Conservation (phyloP, 2,113 vertebrate genomes). For the Caretta caretta region DNA sequence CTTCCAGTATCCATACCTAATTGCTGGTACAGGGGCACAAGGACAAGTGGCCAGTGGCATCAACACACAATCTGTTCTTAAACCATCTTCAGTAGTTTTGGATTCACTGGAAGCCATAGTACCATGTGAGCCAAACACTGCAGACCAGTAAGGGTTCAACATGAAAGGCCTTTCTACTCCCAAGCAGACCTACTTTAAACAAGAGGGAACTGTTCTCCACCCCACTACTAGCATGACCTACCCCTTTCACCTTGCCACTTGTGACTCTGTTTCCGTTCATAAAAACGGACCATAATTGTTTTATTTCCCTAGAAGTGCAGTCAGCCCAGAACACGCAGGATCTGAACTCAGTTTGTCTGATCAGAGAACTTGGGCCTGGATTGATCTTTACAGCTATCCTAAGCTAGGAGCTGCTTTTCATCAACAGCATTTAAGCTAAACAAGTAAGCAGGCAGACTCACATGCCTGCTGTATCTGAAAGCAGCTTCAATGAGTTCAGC, state of each 20-base stretch:
- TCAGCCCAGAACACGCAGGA: background rate
- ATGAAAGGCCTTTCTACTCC: background rate
- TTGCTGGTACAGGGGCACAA: background rate
- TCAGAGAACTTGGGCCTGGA: background rate
- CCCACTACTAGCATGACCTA: background rate
- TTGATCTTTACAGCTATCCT: background rate
- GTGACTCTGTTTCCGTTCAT: background rate
- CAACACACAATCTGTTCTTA: background rate
- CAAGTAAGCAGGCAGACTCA: background rate
- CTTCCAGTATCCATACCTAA: background rate
- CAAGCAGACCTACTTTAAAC: background rate
- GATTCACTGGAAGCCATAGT: background rate
- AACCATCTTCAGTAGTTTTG: background rate
- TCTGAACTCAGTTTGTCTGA: background rate
- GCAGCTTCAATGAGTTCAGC: background rate
- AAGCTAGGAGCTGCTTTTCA: background rate
- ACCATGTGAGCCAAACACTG: background rate
- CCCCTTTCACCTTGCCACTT: background rate
- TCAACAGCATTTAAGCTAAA: background rate
- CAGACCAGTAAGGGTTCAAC: background rate
- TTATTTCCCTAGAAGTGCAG: background rate
- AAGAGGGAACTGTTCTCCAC: background rate
- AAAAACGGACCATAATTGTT: background rate
- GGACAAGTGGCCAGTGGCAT: background rate
- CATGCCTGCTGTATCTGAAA: background rate